phyloP scores from a whole-genome alignment of 2,113 vertebrate genomes.

The Lates calcarifer region DNA sequence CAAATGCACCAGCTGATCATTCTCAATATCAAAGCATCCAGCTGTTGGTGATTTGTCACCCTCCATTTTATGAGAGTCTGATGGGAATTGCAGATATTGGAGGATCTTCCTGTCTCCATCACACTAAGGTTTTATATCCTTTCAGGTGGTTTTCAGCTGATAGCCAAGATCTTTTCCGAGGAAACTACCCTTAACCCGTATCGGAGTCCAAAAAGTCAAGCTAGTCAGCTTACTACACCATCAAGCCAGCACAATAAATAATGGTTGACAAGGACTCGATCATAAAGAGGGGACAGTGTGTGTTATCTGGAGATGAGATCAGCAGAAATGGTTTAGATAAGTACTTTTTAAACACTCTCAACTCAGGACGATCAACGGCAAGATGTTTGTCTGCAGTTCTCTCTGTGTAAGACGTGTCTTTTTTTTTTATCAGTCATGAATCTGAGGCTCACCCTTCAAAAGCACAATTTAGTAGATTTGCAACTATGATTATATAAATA shows the following conservation, averaged over 20 bases:
- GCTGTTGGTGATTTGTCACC: neutral
- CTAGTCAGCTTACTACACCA: conserved; percentile 2
- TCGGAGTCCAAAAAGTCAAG: conserved; percentile 48
- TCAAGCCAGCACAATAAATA: conserved; percentile 21
- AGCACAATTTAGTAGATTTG: neutral
- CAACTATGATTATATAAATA: neutral
- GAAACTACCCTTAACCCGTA: conserved; percentile 33
- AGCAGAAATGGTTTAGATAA: conserved; percentile 5
- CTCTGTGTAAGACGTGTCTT: neutral
- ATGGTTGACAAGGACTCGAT: conserved; percentile 28
- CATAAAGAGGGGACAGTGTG: conserved; percentile 48
- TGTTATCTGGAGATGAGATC: conserved; percentile 37
- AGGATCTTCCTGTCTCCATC: conserved; percentile 20
- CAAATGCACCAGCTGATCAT: neutral
- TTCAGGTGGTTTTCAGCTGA: conserved; percentile 29
- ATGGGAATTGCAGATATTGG: neutral
- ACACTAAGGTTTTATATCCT: neutral
- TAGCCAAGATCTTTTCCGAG: neutral
- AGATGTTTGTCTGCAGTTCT: neutral
- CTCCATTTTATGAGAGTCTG: neutral
- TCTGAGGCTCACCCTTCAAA: neutral
- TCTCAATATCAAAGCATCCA: neutral
- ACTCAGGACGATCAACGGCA: neutral
- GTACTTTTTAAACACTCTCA: neutral
- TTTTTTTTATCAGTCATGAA: neutral